Percentiles rank a stretch among this genome's conserved stretches.
Evolutionary conservation across 2,888 invertebrate species (phyloP).

Genomic region (Trissolcus brochymenae): DNA sequence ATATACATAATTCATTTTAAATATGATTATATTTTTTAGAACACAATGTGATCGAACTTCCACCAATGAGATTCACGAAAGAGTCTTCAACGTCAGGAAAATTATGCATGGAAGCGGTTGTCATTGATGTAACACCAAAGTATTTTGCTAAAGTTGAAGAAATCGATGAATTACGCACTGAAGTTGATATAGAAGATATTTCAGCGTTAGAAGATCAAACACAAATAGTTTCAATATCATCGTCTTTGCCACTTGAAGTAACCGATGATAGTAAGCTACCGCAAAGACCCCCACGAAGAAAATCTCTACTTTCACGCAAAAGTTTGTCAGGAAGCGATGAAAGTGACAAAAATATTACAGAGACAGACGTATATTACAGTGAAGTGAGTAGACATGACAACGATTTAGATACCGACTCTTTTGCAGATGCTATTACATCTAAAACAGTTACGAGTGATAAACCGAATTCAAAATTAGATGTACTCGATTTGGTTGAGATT

Average conservation of each 20-base stretch:
- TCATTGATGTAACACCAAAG: slow-evolving; percentile 92
- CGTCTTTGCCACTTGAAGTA: slow-evolving; percentile 53
- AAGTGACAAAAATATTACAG: slow-evolving; percentile 66
- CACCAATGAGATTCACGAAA: slow-evolving; percentile 91
- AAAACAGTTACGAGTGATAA: slow-evolving; percentile 60
- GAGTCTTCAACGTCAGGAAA: slow-evolving; percentile 93
- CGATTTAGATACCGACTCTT: slow-evolving; percentile 70
- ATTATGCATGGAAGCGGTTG: slow-evolving; percentile 92
- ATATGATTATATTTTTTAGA: slow-evolving; percentile 76
- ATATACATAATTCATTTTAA: background rate
- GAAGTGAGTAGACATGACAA: slow-evolving; percentile 62
- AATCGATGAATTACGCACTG: slow-evolving; percentile 90
- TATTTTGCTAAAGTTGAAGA: slow-evolving; percentile 88
- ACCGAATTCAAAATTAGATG: slow-evolving; percentile 17
- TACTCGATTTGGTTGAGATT: background rate
- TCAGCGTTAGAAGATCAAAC: slow-evolving; percentile 87
- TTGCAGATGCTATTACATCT: slow-evolving; percentile 67
- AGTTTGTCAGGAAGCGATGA: slow-evolving; percentile 71
- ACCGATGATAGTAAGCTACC: slow-evolving; percentile 70
- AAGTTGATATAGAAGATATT: slow-evolving; percentile 91
- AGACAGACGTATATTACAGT: slow-evolving; percentile 73
- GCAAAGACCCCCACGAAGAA: slow-evolving; percentile 81
- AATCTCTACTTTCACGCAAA: slow-evolving; percentile 79
- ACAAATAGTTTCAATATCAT: slow-evolving; percentile 69
- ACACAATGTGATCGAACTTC: slow-evolving; percentile 90